Evolutionary conservation across 2,113 vertebrate genomes (phyloP).

Genomic region (Phylloscopus whistleri): DNA sequence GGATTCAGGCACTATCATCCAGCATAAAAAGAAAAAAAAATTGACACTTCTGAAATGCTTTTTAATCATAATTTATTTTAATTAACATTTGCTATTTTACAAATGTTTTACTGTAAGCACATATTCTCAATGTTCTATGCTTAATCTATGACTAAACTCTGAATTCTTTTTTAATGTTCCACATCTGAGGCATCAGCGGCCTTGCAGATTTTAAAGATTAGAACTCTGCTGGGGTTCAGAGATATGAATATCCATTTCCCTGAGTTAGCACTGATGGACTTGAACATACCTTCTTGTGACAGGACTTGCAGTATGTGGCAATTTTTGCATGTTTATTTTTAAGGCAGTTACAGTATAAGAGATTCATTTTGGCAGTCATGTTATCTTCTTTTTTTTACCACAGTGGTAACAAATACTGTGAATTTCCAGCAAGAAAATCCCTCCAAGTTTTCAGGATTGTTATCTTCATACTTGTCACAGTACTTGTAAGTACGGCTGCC

Average conservation of each 20-base stretch:
- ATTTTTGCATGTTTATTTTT: conserved; percentile 55
- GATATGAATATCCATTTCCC: conserved; percentile 29
- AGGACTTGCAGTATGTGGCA: not conserved
- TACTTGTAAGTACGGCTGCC: conserved; percentile 39
- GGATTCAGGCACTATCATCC: not conserved
- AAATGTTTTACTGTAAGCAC: conserved; percentile 23
- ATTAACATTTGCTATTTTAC: conserved; percentile 34
- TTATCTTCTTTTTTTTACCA: conserved; percentile 58
- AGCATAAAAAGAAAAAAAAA: not conserved
- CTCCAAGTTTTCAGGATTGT: conserved; percentile 27
- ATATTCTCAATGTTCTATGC: not conserved
- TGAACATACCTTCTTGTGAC: not conserved
- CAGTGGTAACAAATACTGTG: not conserved
- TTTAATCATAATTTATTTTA: conserved; percentile 31
- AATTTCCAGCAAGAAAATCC: not conserved
- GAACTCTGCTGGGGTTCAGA: not conserved
- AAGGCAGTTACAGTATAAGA: conserved; percentile 18
- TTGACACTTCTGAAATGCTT: not conserved
- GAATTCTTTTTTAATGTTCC: conserved; percentile 27
- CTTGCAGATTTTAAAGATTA: conserved; percentile 35
- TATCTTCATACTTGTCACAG: conserved; percentile 58
- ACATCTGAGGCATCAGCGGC: conserved; percentile 8
- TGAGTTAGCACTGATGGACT: conserved; percentile 21
- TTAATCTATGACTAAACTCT: conserved; percentile 30
- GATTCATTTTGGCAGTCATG: not conserved